Conservation (phyloP, 2,113 vertebrate genomes). For the Hiodon alosoides region DNA sequence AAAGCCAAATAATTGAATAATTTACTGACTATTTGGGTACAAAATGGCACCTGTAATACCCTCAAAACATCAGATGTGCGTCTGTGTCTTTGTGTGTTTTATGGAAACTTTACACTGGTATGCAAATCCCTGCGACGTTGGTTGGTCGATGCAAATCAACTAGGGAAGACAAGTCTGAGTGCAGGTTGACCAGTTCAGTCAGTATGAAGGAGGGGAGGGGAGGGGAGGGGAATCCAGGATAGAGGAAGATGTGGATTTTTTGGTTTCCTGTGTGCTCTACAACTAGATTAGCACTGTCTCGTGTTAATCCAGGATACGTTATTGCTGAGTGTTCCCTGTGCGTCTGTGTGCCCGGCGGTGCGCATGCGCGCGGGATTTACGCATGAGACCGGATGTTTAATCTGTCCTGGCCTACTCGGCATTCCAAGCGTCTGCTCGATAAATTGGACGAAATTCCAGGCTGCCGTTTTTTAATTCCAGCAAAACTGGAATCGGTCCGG, state of each 20-base stretch:
- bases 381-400: not conserved
- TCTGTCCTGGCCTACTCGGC: not conserved
- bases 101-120: conserved; percentile 17
- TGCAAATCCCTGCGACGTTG: conserved; percentile 23
- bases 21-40: too few species aligned
- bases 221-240: not conserved
- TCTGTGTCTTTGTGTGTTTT: not conserved
- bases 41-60: too few species aligned
- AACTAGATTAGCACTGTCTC: conserved; percentile 31
- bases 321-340: not conserved
- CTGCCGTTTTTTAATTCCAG: not conserved
- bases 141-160: conserved; percentile 19
- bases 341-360: conserved; percentile 14
- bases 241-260: not conserved
- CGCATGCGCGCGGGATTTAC: not conserved
- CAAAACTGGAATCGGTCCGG: not conserved
- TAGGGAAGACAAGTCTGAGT: conserved; percentile 1
- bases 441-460: not conserved
- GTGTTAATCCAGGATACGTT: not conserved
- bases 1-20: too few species aligned
- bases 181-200: conserved; percentile 30
- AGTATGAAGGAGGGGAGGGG: conserved; percentile 27
- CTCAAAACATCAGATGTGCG: not conserved
- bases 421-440: not conserved
- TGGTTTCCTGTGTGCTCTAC: conserved; percentile 27